phyloP scores from a whole-genome alignment of 2,113 vertebrate species.

The Peromyscus polionotus region DNA sequence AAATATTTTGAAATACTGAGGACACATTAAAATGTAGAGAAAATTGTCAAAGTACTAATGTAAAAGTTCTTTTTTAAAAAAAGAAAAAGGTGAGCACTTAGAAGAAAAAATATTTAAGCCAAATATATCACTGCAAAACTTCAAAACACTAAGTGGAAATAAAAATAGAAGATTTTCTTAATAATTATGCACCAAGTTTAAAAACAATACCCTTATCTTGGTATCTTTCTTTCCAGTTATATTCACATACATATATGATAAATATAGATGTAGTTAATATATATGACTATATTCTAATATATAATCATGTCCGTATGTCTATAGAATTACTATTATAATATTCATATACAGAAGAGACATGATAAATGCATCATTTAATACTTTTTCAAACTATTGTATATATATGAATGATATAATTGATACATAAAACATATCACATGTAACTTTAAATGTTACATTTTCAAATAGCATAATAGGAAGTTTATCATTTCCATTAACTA shows the following conservation, averaged over 20 bases:
- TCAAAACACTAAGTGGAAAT: slow-evolving; percentile 3
- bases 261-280: not conserved
- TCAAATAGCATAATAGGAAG: not conserved
- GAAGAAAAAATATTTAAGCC: not conserved
- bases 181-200: not conserved
- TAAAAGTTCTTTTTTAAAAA: not conserved
- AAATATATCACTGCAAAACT: not conserved
- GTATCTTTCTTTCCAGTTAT: not conserved
- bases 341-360: not conserved
- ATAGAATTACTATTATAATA: not conserved
- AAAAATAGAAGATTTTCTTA: not conserved
- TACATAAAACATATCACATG: not conserved
- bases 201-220: not conserved
- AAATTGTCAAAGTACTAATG: not conserved
- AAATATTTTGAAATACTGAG: not conserved
- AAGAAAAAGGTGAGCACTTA: not conserved
- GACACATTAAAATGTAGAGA: not conserved
- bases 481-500: not conserved
- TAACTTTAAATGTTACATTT: not conserved
- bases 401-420: not conserved
- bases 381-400: not conserved
- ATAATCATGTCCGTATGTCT: not conserved
- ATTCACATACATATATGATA: not conserved
- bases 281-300: not conserved
- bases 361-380: not conserved